Evolutionary conservation across 2,888 invertebrate species (phyloP), one percentile per base, ranked within the genome.

Genomic region (Cheilosia urbana): DNA sequence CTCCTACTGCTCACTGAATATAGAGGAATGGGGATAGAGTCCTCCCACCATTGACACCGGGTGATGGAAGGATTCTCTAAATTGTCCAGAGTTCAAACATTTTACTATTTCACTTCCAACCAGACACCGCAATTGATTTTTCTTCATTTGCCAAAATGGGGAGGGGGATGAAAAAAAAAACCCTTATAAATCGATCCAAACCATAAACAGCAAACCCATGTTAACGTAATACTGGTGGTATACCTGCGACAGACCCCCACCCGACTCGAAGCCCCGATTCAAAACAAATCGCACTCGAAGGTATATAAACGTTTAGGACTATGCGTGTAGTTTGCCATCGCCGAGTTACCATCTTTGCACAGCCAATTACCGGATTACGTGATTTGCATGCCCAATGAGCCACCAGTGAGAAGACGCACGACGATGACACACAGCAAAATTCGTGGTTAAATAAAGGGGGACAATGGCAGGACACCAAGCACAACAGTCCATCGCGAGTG

Each of bases 341-440:
- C 15, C 51, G 57, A 42, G 27, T 68, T 51, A 66, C 37, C 76
- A 65, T 65, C 77, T 77, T 77, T 77, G 77, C 72, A 82, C 71
- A 78, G 83, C 73, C 78, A 73, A 83, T 83, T 78, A 83, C 83
- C 57, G 57, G 78, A 83, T 78, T 83, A 83, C 83, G 83, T 83
- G 83, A 83, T 83, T 78, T 83, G 78, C 83, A 78, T 83, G 49
- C 68, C 68, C 78, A 83, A 83, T 83, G 51, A 68, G 30, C 37
- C 37, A 37, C 37, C 45, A 55, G 73, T 34, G 30, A 65, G 45
- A 62, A 45, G 40, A 60, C 53, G 57, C 34, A 58, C 27, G 49
- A 55, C 24, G 42, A 30, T 53, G 24, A 51, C 37, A 63, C 51
- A 49, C 51, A 40, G n/a, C 40, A 57, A 58, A 71, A 49, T 58